Percentiles rank a stretch among this genome's conserved stretches.
These are phyloP conservation scores for Tyrannus savana DNA, from an alignment of 2,113 vertebrate species.

Conservation along the genomic window DNA sequence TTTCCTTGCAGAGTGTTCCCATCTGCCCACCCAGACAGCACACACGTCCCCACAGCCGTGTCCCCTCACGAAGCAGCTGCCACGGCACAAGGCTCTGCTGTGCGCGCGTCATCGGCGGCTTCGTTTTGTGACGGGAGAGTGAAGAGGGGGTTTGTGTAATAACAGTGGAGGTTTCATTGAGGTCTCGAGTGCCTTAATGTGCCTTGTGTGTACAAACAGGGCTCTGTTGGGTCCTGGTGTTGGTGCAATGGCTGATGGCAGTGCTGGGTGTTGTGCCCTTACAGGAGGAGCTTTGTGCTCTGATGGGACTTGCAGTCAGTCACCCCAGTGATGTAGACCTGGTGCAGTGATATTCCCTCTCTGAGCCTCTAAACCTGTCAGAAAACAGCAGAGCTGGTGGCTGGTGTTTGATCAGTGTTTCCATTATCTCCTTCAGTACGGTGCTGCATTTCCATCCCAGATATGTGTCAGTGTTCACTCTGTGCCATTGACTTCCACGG, in stretches of 20 bases:
- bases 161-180: fast-evolving
- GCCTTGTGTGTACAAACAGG: neutral
- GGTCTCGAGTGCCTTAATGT: neutral
- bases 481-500: fast-evolving
- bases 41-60: neutral
- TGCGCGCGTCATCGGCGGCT: fast-evolving
- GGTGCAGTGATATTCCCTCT: neutral
- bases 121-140: fast-evolving
- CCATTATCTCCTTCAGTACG: neutral
- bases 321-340: fast-evolving
- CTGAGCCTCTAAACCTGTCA: neutral
- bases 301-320: neutral
- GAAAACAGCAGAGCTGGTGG: neutral
- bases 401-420: neutral
- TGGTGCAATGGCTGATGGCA: neutral
- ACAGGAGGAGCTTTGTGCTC: neutral
- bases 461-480: fast-evolving
- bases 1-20: neutral
- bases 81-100: neutral
- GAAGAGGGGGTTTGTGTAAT: neutral
- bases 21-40: neutral
- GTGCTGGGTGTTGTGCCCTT: neutral
- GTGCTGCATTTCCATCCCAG: fast-evolving
- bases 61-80: neutral
- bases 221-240: neutral